phyloP scores from a whole-genome alignment of 2,888 invertebrate genomes.

The Idaea biselata region DNA sequence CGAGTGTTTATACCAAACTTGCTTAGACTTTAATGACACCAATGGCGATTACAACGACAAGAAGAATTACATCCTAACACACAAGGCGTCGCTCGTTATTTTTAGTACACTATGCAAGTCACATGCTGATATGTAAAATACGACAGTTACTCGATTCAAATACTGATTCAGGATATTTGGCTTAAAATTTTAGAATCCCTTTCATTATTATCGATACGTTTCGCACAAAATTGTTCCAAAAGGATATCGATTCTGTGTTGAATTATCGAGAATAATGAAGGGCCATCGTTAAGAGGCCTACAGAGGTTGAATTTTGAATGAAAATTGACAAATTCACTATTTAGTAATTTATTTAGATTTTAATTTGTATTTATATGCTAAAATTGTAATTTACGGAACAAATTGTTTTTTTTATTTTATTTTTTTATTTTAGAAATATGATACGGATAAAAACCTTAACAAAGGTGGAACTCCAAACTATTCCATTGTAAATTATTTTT shows the following conservation, averaged over 20 bases:
- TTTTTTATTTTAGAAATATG: no score
- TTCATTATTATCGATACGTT: constrained; percentile 30
- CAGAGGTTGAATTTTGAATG: no score
- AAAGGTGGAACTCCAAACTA: no score
- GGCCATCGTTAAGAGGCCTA: neutral
- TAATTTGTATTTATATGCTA: no score
- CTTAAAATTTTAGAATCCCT: constrained; percentile 28
- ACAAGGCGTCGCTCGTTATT: constrained; percentile 56
- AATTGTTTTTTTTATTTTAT: no score
- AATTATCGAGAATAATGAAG: neutral
- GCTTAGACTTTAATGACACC: constrained; percentile 56
- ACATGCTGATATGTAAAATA: constrained; percentile 78
- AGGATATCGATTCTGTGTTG: neutral
- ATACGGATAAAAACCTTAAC: no score
- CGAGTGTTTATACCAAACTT: constrained; percentile 62
- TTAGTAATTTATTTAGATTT: no score
- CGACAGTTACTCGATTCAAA: constrained; percentile 68
- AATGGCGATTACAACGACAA: constrained; percentile 65
- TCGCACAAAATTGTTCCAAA: neutral
- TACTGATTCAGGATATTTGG: constrained; percentile 70
- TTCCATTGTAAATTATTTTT: constrained; percentile 3
- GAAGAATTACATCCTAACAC: constrained; percentile 58
- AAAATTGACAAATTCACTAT: no score
- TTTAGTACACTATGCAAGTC: constrained; percentile 70
- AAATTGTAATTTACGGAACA: no score